Conservation (phyloP, 2,797 vertebrate species). For the Rhinoraja longicauda region DNA sequence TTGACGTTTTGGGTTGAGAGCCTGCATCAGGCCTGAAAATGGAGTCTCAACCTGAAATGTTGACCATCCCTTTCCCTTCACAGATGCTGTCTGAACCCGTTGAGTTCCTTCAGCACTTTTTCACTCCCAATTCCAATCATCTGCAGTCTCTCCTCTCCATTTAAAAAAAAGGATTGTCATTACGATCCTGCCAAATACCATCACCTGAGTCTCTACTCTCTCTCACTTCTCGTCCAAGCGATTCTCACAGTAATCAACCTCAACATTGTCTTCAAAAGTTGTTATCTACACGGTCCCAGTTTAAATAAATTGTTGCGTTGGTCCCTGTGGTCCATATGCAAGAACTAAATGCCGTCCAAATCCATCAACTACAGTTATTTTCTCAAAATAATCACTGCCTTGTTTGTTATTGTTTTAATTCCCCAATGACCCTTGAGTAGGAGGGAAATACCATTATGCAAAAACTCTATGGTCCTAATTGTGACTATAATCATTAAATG, state of each 20-base stretch:
- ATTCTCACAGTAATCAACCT: background rate
- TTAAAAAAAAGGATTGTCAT: background rate
- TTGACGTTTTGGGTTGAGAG: no score
- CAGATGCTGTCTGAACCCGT: no score
- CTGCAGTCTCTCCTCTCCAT: no score
- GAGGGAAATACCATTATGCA: background rate
- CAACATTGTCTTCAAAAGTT: no score
- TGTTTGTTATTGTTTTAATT: background rate
- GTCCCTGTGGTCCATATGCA: background rate
- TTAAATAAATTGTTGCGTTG: background rate
- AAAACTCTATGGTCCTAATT: background rate
- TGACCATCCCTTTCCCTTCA: no score
- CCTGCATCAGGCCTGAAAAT: no score
- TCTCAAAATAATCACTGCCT: conserved; percentile 1
- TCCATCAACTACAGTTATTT: background rate
- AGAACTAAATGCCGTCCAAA: background rate
- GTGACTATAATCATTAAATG: background rate
- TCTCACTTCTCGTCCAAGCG: no score
- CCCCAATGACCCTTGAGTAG: background rate
- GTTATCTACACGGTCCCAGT: background rate
- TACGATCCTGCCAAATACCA: background rate
- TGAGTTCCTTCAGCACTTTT: no score
- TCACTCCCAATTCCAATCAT: no score
- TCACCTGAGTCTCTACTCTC: background rate
- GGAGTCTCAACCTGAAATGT: no score